These are phyloP conservation scores for Drosophila affinis DNA, from an alignment of 2,888 invertebrate species.

Conservation along the genomic window DNA sequence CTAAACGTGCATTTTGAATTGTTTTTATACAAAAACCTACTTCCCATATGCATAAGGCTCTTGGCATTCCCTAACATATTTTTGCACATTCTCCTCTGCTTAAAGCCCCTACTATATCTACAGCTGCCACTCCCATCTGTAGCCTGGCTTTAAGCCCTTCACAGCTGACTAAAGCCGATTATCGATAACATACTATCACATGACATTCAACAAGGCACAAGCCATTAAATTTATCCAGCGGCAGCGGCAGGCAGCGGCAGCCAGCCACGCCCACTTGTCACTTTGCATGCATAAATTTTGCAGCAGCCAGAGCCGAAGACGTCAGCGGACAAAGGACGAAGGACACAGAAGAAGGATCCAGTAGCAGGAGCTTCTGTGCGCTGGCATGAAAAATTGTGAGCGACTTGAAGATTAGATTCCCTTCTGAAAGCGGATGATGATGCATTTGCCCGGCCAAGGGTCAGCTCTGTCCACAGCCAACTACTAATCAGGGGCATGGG, in stretches of 20 bases:
- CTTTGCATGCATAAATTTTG: constrained; percentile 72
- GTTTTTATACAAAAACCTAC: no score
- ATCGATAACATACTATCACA: constrained; percentile 53
- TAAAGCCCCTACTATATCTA: background rate
- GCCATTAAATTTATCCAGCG: constrained; percentile 64
- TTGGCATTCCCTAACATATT: background rate
- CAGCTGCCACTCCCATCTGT: background rate
- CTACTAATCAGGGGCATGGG: constrained; percentile 66
- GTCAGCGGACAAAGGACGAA: constrained; percentile 36
- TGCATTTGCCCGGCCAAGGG: background rate
- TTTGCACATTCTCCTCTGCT: background rate
- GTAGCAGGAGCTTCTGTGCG: constrained; percentile 24
- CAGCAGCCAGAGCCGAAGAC: constrained; percentile 37
- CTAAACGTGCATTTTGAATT: no score
- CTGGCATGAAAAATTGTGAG: constrained; percentile 65
- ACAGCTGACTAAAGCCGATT: constrained; percentile 41
- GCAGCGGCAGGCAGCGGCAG: background rate
- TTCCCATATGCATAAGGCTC: background rate
- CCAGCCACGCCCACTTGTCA: constrained; percentile 54
- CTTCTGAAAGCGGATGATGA: background rate
- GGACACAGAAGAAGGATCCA: background rate
- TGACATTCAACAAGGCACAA: constrained; percentile 69
- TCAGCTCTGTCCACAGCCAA: constrained; percentile 44
- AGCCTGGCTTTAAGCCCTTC: constrained; percentile 22
- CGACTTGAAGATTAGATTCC: constrained; percentile 36